Evolutionary conservation across 2,888 invertebrate genomes (phyloP), one percentile per base, ranked within the genome.

Genomic region (Bhutanitis thaidina): DNA sequence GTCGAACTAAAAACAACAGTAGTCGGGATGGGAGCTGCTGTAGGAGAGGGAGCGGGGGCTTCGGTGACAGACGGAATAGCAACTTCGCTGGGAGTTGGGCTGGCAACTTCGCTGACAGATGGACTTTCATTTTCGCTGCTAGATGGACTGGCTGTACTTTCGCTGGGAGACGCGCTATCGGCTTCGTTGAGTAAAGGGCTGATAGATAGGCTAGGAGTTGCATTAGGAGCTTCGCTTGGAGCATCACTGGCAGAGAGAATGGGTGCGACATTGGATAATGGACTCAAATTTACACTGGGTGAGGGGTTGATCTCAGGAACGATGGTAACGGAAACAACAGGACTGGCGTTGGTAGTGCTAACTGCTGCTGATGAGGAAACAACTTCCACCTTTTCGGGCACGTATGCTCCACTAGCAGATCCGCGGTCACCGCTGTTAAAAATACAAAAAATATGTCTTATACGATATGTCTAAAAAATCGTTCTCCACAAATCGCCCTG

Each of bases 341-440:
- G 25, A 29, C 56, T 54, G 15, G 35, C 44, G 7, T 38, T 45
- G 1, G 44, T 38, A 12, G 49, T 43, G 39, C 50, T 54, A 8
- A 48, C 47, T 10, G 46, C 45, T 30, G 25, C 37, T 12, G 20
- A 20, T 20, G 20, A 5, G 20, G 35, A 47, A 39, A 58, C 59
- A 13, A 64, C 10, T 35, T 49, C 62, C 14, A 15, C 39, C 25
- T 47, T 47, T 20, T 47, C 38, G 5, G 54, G 58, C 30, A 56
- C 57, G 55, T 71, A 71, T 16, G 63, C 61, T 16, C 77, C 74
- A 3, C 41, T 41, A 10, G 41, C 29, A 15, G 67, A 59, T 29
- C 77, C 73, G 8, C 71, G 65, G 60, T 68, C 67, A 34, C 75
- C 72, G 30, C 64, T 72, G 59, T 30, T 60, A 69, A 38, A 20